These are phyloP conservation scores for Drosophila niveifrons DNA, from an alignment of 2,888 invertebrate species.

Conservation along the genomic window DNA sequence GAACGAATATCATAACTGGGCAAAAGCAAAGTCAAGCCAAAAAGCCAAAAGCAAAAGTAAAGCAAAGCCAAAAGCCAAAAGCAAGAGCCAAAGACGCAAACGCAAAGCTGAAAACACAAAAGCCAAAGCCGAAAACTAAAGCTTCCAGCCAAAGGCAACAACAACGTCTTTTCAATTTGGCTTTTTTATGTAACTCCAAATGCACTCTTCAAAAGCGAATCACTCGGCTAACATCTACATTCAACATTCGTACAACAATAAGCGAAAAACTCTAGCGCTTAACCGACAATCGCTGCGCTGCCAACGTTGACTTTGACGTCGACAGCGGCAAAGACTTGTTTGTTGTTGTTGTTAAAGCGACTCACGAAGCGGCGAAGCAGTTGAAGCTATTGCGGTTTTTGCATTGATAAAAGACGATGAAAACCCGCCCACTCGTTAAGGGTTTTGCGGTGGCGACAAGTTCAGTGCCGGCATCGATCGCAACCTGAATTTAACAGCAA, in stretches of 20 bases:
- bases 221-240: slow-evolving; percentile 41
- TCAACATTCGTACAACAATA: slow-evolving; percentile 6
- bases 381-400: slow-evolving; percentile 53
- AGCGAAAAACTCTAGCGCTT: slow-evolving; percentile 36
- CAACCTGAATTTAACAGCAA: slow-evolving; percentile 22
- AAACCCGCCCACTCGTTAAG: slow-evolving; percentile 13
- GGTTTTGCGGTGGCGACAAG: slow-evolving; percentile 48
- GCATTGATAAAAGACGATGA: slow-evolving; percentile 57
- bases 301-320: slow-evolving; percentile 2
- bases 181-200: slow-evolving; percentile 76
- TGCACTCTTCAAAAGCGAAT: slow-evolving; percentile 68
- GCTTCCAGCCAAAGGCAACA: slow-evolving; percentile 14
- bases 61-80: slow-evolving; percentile 25
- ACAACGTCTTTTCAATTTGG: slow-evolving; percentile 58
- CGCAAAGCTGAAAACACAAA: neutral
- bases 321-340: neutral
- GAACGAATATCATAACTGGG: slow-evolving; percentile 60
- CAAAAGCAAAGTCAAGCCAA: slow-evolving; percentile 25
- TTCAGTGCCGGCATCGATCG: slow-evolving; percentile 68
- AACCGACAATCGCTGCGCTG: slow-evolving; percentile 27
- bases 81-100: slow-evolving; percentile 11
- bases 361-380: slow-evolving; percentile 12
- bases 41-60: slow-evolving; percentile 7
- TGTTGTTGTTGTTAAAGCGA: slow-evolving; percentile 9
- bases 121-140: neutral